Evolutionary conservation across 2,797 vertebrate species (phyloP), one percentile per base, ranked within the genome.

Genomic region (Crypturellus tataupa): DNA sequence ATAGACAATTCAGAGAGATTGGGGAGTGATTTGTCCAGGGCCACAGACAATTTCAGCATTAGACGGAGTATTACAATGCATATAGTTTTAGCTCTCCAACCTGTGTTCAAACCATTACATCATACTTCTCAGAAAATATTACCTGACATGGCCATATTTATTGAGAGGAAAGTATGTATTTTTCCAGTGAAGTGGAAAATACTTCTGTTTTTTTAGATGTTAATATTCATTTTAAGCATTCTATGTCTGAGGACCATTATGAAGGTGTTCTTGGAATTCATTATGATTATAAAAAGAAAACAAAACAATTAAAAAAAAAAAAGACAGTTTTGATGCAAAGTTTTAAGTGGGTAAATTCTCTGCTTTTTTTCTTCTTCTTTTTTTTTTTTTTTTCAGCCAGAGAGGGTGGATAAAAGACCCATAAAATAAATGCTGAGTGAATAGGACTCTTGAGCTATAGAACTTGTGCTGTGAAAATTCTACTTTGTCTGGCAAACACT

Each of bases 401-500:
- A 94, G 97, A 95, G 80, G 29, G 87, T 94, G 51, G 92, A 97
- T 97, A 95, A 97, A 97, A 98, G 93, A 85, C 85, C 86, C 89
- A 79, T 94, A 95, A 95, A 97, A 96, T 97, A 98, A 97, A 97
- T 96, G 96, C 94, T 97, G 97, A 97, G 92, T 97, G 96, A 97
- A 97, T 97, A 96, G 93, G 92, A 94, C 96, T 97, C 96, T 96
- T 76, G 10, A 97, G 97, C 95, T 96, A 97, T 97, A 97, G 96
- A 97, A 96, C 93, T 40, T 97, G 81, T 88, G 94, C 96, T 97
- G 92, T 97, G 96, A 97, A 97, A 97, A 97, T 97, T 96, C 94
- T 89, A 97, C 96, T 97, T 97, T 97, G 97, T 97, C 96, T 97
- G 96, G 94, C 95, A 98, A 97, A 97, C 96, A 96, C 93, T 97